These are phyloP conservation scores for Calliopsis andreniformis DNA, from an alignment of 1,140 invertebrate genomes.

Conservation along the genomic window DNA sequence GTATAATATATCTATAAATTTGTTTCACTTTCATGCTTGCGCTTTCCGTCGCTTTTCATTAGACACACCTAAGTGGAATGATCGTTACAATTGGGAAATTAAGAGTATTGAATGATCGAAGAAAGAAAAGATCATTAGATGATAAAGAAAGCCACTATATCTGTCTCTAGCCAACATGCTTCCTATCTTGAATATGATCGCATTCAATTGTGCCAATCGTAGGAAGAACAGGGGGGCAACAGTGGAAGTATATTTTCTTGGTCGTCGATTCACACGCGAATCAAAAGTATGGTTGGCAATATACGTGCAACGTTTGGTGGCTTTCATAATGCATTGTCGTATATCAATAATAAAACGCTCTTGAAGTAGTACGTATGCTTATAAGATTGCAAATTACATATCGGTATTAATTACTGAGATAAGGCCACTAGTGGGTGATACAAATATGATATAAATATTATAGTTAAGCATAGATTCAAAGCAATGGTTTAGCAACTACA, in stretches of 20 bases:
- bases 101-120: constrained; percentile 47
- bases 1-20: constrained; percentile 70
- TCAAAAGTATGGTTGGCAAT: constrained; percentile 30
- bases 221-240: constrained; percentile 66
- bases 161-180: constrained; percentile 15
- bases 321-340: constrained; percentile 37
- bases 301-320: constrained; percentile 34
- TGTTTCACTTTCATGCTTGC: constrained; percentile 57
- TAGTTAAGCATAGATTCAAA: constrained; percentile 71
- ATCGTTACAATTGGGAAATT: constrained; percentile 64
- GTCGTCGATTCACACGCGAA: constrained; percentile 20
- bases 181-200: constrained; percentile 10
- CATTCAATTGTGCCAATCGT: constrained; percentile 22
- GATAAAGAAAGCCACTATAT: constrained; percentile 44
- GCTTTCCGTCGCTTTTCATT: constrained; percentile 52
- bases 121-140: constrained; percentile 14
- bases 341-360: constrained; percentile 63
- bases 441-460: constrained; percentile 79
- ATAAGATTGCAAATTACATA: constrained; percentile 71
- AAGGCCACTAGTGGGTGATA: constrained; percentile 81
- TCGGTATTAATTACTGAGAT: constrained; percentile 75
- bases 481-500: constrained; percentile 66
- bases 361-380: constrained; percentile 63
- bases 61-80: constrained; percentile 73
- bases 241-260: constrained; percentile 51